Percentiles rank a stretch among this genome's conserved stretches.
Conservation (phyloP, 2,113 vertebrate genomes). For the Rhynchomys soricoides region DNA sequence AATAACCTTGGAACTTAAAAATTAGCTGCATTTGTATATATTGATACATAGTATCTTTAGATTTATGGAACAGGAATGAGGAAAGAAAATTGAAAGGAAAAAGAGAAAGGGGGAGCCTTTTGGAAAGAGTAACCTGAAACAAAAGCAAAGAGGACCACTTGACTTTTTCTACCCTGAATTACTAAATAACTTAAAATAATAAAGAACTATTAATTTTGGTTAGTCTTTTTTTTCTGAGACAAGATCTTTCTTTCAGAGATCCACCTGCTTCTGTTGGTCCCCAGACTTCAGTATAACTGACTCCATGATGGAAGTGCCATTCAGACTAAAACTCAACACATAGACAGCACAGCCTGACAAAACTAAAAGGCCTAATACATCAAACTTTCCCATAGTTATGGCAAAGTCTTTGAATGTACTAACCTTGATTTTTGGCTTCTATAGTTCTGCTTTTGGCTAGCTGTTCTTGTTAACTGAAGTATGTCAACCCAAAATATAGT, state of each 20-base stretch:
- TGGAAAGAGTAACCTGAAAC: background rate
- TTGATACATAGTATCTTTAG: background rate
- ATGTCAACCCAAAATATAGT: background rate
- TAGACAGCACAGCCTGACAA: background rate
- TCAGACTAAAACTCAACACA: background rate
- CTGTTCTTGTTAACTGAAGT: background rate
- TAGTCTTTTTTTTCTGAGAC: background rate
- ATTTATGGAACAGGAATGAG: background rate
- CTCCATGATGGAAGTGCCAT: background rate
- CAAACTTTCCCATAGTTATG: background rate
- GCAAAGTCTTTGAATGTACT: background rate
- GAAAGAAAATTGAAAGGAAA: background rate
- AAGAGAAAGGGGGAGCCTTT: background rate
- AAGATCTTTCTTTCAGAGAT: background rate
- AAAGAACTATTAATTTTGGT: background rate
- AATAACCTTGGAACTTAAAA: background rate
- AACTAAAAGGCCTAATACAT: background rate
- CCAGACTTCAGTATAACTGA: background rate
- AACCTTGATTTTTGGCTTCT: background rate
- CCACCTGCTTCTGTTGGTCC: background rate
- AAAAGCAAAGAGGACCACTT: background rate
- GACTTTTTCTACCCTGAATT: background rate
- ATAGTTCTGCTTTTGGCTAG: no score
- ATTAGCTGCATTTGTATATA: background rate
- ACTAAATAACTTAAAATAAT: background rate